phyloP scores from a whole-genome alignment of 2,797 vertebrate genomes.

The Florisuga fusca region DNA sequence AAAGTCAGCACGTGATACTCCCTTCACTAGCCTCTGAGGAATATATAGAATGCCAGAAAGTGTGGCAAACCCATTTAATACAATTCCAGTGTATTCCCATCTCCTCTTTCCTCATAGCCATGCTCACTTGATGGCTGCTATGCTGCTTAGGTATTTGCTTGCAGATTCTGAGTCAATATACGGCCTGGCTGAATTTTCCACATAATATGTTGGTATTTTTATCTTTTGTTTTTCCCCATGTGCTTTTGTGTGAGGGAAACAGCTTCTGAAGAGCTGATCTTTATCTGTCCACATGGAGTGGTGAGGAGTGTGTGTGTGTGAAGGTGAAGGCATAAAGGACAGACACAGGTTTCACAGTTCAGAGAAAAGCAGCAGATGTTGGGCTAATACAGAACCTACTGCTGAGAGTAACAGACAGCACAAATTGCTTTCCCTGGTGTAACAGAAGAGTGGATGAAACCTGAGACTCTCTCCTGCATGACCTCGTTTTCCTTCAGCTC shows the following conservation, averaged over 20 bases:
- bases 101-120: not conserved
- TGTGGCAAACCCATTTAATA: constrained; percentile 37
- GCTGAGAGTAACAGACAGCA: not conserved
- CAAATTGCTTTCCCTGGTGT: not conserved
- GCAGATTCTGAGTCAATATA: not conserved
- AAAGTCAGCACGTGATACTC: constrained; percentile 33
- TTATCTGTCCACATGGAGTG: not conserved
- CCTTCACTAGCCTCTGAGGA: not conserved
- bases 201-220: not conserved
- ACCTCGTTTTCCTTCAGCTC: not conserved
- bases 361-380: not conserved
- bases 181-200: not conserved
- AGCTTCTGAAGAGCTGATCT: not conserved
- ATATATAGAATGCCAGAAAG: not conserved
- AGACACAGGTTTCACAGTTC: not conserved
- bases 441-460: not conserved
- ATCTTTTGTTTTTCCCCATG: not conserved
- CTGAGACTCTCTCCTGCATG: not conserved
- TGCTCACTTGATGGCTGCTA: not conserved
- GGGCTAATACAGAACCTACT: not conserved
- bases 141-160: not conserved
- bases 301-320: not conserved
- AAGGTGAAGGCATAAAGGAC: not conserved
- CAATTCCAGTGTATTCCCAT: not conserved
- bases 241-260: not conserved